A percentile compares a stretch with the other conserved stretches of the same genome.
phyloP scores from a whole-genome alignment of 1,140 invertebrate species.

The Antheraea pernyi region DNA sequence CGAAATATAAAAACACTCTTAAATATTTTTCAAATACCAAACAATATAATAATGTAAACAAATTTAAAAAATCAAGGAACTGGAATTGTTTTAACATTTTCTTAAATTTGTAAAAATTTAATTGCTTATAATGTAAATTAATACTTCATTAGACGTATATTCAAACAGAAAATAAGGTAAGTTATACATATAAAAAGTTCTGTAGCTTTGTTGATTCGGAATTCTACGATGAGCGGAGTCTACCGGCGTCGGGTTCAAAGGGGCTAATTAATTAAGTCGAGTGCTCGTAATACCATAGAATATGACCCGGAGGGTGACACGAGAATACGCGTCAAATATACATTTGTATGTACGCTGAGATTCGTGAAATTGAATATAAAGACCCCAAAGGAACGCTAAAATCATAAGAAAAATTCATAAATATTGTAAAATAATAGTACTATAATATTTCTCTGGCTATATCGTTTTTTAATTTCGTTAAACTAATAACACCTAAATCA shows the following conservation, averaged over 20 bases:
- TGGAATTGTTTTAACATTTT: too few species aligned
- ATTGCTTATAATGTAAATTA: neutral
- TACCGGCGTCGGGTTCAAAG: slow-evolving; percentile 32
- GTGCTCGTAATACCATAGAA: slow-evolving; percentile 28
- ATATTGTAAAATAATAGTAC: too few species aligned
- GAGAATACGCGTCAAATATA: slow-evolving; percentile 26
- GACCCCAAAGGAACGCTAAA: neutral
- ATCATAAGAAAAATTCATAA: too few species aligned
- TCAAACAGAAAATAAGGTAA: slow-evolving; percentile 20
- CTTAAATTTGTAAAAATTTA: neutral
- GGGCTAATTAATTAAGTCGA: slow-evolving; percentile 55
- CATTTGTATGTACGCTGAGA: slow-evolving; percentile 13
- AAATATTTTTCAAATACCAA: too few species aligned
- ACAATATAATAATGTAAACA: too few species aligned
- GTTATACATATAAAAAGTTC: slow-evolving; percentile 20
- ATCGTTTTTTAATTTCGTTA: too few species aligned
- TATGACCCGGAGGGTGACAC: slow-evolving; percentile 29
- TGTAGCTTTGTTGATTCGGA: slow-evolving; percentile 3
- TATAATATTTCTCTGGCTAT: too few species aligned
- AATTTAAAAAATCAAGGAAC: too few species aligned
- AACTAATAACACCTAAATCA: too few species aligned
- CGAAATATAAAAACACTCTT: too few species aligned
- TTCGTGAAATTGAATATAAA: slow-evolving; percentile 17
- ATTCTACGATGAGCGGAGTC: slow-evolving; percentile 12
- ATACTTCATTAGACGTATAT: slow-evolving; percentile 10